Evolutionary conservation across 2,113 vertebrate genomes (phyloP).

Genomic region (Notothenia rossii): DNA sequence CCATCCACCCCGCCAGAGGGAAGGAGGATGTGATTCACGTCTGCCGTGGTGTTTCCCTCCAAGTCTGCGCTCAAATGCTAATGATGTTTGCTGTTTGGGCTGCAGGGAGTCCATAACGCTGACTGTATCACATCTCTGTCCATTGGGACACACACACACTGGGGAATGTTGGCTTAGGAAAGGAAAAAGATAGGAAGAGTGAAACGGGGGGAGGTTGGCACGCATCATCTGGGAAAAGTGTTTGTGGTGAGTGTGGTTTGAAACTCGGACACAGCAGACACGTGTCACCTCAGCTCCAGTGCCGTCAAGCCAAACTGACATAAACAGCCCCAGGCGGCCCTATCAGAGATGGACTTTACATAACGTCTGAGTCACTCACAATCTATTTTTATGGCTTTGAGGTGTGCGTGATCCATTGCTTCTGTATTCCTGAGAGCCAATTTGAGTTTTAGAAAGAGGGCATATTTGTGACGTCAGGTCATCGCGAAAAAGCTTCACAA

Average conservation of each 20-base stretch:
- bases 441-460: conserved; percentile 55
- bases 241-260: conserved; percentile 27
- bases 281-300: conserved; percentile 77
- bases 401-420: conserved; percentile 67
- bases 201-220: conserved; percentile 30
- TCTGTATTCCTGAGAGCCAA: conserved; percentile 59
- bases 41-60: conserved; percentile 42
- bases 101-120: conserved; percentile 59
- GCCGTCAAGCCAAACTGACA: conserved; percentile 81
- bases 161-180: conserved; percentile 43
- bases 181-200: conserved; percentile 39
- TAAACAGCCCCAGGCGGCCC: conserved; percentile 77
- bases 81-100: conserved; percentile 60
- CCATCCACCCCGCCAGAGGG: conserved; percentile 50
- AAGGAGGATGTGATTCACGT: conserved; percentile 43
- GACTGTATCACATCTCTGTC: conserved; percentile 63
- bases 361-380: conserved; percentile 82
- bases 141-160: conserved; percentile 26
- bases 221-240: conserved; percentile 37
- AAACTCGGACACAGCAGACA: conserved; percentile 74
- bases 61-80: conserved; percentile 51
- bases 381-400: conserved; percentile 83
- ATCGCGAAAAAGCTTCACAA: conserved; percentile 13
- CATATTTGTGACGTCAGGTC: conserved; percentile 53
- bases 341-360: conserved; percentile 84